phyloP scores from a whole-genome alignment of 2,797 vertebrate species.

The Hyperoplus immaculatus region DNA sequence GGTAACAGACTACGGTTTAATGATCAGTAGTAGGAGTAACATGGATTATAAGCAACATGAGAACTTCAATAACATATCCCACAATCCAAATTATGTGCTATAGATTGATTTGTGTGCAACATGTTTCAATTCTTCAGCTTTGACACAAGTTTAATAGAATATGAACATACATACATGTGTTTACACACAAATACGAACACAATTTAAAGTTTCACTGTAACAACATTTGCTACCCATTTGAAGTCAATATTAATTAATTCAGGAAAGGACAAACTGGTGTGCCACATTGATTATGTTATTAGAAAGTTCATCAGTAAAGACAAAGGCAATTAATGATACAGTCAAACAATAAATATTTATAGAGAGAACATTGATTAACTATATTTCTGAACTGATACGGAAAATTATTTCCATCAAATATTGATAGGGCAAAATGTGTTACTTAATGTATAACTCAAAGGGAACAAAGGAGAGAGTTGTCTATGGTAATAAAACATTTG shows the following conservation, averaged over 20 bases:
- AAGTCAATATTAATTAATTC: constrained; percentile 11
- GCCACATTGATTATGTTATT: constrained; percentile 1
- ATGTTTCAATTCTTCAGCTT: background rate
- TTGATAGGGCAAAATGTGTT: background rate
- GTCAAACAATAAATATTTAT: constrained; percentile 42
- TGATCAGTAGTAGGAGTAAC: constrained; percentile 1
- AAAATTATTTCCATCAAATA: constrained; percentile 13
- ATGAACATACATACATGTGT: constrained; percentile 3
- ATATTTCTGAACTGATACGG: constrained; percentile 5
- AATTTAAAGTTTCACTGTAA: background rate
- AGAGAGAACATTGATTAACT: background rate
- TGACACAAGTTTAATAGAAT: constrained; percentile 11
- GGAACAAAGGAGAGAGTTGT: background rate
- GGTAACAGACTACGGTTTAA: constrained; percentile 8
- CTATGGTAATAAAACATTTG: background rate
- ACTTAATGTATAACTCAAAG: background rate
- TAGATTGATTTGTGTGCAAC: background rate
- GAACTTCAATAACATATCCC: background rate
- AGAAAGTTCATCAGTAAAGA: constrained; percentile 24
- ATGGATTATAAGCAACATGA: background rate
- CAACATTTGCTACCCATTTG: constrained; percentile 1
- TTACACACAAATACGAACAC: background rate
- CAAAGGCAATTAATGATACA: constrained; percentile 25
- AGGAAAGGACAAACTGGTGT: background rate
- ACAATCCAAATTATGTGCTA: background rate